These are phyloP conservation scores for Habropoda laboriosa DNA, from an alignment of 1,140 invertebrate species.

Conservation along the genomic window DNA sequence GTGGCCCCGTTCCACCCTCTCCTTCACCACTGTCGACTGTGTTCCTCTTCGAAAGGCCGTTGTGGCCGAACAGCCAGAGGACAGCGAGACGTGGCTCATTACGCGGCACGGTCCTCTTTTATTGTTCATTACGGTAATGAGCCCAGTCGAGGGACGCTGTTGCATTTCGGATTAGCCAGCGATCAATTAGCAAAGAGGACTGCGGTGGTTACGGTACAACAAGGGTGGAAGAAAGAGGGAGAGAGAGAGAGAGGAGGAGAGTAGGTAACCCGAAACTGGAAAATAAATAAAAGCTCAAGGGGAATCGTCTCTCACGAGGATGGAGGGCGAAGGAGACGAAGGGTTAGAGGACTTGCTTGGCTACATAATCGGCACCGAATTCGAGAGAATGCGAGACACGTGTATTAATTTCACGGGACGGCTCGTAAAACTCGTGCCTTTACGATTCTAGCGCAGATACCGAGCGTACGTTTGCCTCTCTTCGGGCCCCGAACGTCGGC, in stretches of 20 bases:
- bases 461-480: constrained; percentile 34
- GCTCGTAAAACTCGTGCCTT: constrained; percentile 75
- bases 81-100: constrained; percentile 50
- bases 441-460: constrained; percentile 76
- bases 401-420: constrained; percentile 76
- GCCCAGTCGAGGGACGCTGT: constrained; percentile 17
- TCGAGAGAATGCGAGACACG: constrained; percentile 73
- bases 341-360: constrained; percentile 38
- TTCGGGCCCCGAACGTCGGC: constrained; percentile 38
- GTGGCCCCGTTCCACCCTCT: constrained; percentile 18
- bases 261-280: constrained; percentile 62
- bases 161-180: constrained; percentile 57
- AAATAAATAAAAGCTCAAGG: constrained; percentile 53
- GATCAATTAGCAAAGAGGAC: constrained; percentile 62
- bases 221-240: too few species aligned
- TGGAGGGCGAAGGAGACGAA: background rate
- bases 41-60: background rate
- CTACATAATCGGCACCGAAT: constrained; percentile 73
- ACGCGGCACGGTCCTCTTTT: constrained; percentile 45
- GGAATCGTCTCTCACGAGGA: background rate
- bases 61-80: background rate
- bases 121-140: constrained; percentile 70
- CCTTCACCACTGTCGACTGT: background rate
- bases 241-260: too few species aligned
- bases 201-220: too few species aligned